Evolutionary conservation across 2,888 invertebrate species (phyloP), one percentile per base, ranked within the genome.

Genomic region (Geotrupes spiniger): DNA sequence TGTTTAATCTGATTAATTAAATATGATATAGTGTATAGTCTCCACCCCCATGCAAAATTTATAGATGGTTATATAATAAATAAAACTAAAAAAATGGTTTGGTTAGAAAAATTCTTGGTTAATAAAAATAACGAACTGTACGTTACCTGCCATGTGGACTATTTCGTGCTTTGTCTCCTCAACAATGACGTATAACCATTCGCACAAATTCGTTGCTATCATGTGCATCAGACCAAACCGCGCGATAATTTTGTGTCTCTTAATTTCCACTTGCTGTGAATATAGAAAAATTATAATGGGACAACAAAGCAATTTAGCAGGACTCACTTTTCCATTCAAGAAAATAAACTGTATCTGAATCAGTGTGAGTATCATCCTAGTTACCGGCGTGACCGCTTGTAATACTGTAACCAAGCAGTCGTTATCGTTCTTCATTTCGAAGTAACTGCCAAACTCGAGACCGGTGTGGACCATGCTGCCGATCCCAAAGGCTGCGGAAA

Each of bases 381-480:
- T 78, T 0, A 86, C 83, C 0, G 94, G 92, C 10, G 89, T 89
- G 42, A 93, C 78, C n/a, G 88, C 91, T 56, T 77, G 74, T n/a
- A 69, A 53, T 28, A 61, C 57, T 65, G 58, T 85, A 82, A 71
- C 87, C 80, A 73, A 83, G 82, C 64, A 87, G 70, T 46, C 84
- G 81, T 47, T 83, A 70, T 92, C 87, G 49, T 86, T 80, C 69
- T 92, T 89, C 57, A 92, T 73, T 73, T 96, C 95, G 74, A 96
- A 94, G 71, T 92, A 94, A 70, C 92, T 90, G 1, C 94, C 94
- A 65, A 96, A 93, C 74, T 93, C 92, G 57, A 96, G 76, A 0
- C 94, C 94, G 2, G 92, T 93, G 74, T 95, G 94, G 56, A 96
- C 95, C 93, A 96, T 93, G 60, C 92, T 92, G 17, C 95, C 95